These are phyloP conservation scores for Punctoribates punctum DNA, from an alignment of 2,888 invertebrate genomes.

Conservation along the genomic window DNA sequence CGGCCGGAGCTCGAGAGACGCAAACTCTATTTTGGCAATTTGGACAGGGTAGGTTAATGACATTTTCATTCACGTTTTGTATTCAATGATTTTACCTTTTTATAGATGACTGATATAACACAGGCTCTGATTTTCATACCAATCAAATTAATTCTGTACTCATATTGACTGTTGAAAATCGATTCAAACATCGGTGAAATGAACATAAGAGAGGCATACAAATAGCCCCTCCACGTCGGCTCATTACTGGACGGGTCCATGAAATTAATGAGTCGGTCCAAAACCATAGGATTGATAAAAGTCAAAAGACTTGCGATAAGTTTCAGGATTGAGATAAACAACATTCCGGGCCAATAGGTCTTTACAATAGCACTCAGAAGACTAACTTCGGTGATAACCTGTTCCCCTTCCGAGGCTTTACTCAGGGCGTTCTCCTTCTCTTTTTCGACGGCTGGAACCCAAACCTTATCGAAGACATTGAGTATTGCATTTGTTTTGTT, in stretches of 20 bases:
- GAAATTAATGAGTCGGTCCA: slow-evolving; percentile 42
- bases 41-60: too few species aligned
- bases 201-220: slow-evolving; percentile 73
- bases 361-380: slow-evolving; percentile 27
- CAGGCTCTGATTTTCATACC: slow-evolving; percentile 85
- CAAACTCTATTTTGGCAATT: slow-evolving; percentile 30
- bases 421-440: background rate
- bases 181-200: slow-evolving; percentile 73
- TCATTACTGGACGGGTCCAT: slow-evolving; percentile 25
- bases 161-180: slow-evolving; percentile 79
- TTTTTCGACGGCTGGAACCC: background rate
- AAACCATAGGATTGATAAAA: slow-evolving; percentile 42
- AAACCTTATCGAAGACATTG: slow-evolving; percentile 18
- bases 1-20: slow-evolving; percentile 55
- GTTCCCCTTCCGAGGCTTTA: background rate
- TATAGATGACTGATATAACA: slow-evolving; percentile 78
- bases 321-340: slow-evolving; percentile 57
- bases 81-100: slow-evolving; percentile 63
- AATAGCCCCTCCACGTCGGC: slow-evolving; percentile 72
- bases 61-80: too few species aligned
- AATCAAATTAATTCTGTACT: slow-evolving; percentile 81
- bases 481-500: background rate
- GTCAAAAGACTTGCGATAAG: slow-evolving; percentile 51
- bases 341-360: slow-evolving; percentile 40
- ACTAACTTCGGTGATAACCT: background rate